A percentile compares a stretch with the other conserved stretches of the same genome.
These are phyloP conservation scores for Nothocercus nigrocapillus DNA, from an alignment of 2,113 vertebrate species.

Conservation along the genomic window DNA sequence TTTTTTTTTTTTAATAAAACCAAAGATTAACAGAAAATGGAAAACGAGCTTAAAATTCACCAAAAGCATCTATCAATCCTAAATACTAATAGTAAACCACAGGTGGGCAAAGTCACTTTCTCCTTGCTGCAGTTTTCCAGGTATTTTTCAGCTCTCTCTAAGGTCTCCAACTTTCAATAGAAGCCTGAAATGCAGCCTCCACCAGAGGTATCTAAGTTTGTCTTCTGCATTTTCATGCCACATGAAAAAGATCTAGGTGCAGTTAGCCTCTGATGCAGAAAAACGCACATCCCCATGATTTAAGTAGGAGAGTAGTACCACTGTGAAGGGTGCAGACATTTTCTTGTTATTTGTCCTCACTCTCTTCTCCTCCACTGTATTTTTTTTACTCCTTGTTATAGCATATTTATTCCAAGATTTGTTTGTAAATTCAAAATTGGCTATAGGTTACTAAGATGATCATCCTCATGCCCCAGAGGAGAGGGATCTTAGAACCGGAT, in stretches of 20 bases:
- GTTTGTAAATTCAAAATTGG: not conserved
- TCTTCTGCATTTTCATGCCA: not conserved
- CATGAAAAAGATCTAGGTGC: conserved; percentile 15
- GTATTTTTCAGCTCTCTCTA: not conserved
- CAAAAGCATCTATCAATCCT: not conserved
- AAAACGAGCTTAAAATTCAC: not conserved
- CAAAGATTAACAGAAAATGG: not conserved
- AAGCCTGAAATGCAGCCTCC: not conserved
- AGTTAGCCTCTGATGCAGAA: conserved; percentile 15
- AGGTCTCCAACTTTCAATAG: not conserved
- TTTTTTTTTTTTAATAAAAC: not conserved
- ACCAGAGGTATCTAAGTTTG: not conserved
- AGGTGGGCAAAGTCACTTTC: not conserved
- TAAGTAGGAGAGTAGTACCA: conserved; percentile 24
- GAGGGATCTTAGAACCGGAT: not conserved
- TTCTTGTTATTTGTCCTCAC: conserved; percentile 10
- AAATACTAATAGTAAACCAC: not conserved
- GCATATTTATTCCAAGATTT: not conserved
- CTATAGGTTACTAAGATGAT: not conserved
- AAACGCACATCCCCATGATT: not conserved
- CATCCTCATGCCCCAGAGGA: not conserved
- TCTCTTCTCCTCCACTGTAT: not conserved
- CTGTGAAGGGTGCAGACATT: not conserved
- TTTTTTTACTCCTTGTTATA: conserved; percentile 5
- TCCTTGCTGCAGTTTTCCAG: not conserved